Base-by-base conservation (phyloP, 2,888 invertebrate species). In the Anaspis maculata region DNA sequence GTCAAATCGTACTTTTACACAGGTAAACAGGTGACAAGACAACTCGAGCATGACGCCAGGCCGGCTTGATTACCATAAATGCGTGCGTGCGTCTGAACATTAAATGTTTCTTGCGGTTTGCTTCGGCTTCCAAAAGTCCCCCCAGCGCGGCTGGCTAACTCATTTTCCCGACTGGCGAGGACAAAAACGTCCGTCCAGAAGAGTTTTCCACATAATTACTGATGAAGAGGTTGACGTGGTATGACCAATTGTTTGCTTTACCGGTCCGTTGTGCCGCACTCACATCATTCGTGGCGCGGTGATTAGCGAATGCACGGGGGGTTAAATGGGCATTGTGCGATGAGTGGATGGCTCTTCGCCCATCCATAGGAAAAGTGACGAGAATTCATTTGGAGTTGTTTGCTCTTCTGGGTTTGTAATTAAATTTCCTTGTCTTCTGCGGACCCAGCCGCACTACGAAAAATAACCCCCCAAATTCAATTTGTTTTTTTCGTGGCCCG, bases 181-280 rank as follows among this genome's bases (percentile, higher is more conserved):
- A n/a, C n/a, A n/a, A n/a, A n/a, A n/a, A n/a, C n/a, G n/a, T n/a
- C n/a, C n/a, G n/a, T n/a, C n/a, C n/a, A n/a, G n/a, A n/a, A n/a
- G n/a, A n/a, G 47, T 46, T 51, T 50, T 51, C 46, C 48, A 41
- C 44, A 42, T 48, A 51, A 50, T 54, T 52, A 46, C 50, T 42
- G 30, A 40, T 42, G 44, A 43, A 42, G 45, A 42, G 49, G 42
- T 46, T 40, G 40, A 42, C 37, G 44, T 41, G 39, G 44, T 36
- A 47, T 38, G 44, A 45, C 42, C 47, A 49, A 46, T 42, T 46
- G 48, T 50, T 51, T 49, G 48, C 46, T 49, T 46, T 47, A 32
- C 37, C 36, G 45, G 39, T 39, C 32, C 30, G 36, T 38, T 45
- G 30, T n/a, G n/a, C n/a, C n/a, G 36, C 27, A 16, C 25, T 35